Evolutionary conservation across 2,113 vertebrate genomes (phyloP).

Genomic region (Ceratotherium simum): DNA sequence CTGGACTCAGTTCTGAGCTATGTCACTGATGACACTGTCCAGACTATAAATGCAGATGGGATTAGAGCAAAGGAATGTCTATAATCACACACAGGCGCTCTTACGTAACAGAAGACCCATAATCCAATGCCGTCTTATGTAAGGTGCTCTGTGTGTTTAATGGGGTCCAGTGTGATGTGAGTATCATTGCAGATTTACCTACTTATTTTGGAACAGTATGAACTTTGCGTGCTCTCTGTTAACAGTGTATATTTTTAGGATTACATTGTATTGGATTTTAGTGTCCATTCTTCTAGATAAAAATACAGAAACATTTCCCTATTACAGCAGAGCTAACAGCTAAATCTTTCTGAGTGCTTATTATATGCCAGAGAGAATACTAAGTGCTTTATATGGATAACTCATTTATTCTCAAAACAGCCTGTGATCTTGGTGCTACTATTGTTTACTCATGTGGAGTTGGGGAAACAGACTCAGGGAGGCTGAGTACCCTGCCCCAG

Average conservation of each 20-base stretch:
- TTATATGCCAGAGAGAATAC: background rate
- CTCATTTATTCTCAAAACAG: background rate
- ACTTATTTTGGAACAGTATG: conserved; percentile 47
- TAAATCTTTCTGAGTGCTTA: background rate
- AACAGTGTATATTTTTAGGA: background rate
- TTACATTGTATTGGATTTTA: conserved; percentile 6
- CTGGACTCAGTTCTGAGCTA: conserved; percentile 78
- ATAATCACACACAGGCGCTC: conserved; percentile 68
- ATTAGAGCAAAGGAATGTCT: conserved; percentile 74
- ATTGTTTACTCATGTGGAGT: background rate
- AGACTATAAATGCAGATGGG: conserved; percentile 72
- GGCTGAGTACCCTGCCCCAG: background rate
- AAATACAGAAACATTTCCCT: background rate
- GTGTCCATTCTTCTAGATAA: conserved; percentile 8
- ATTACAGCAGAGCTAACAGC: conserved; percentile 11
- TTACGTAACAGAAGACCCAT: conserved; percentile 66
- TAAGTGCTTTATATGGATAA: background rate
- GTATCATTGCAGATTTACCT: conserved; percentile 39
- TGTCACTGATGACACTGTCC: conserved; percentile 67
- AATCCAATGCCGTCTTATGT: conserved; percentile 59
- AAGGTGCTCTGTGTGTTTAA: conserved; percentile 69
- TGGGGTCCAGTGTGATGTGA: background rate
- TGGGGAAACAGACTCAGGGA: background rate
- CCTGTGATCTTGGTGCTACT: background rate
- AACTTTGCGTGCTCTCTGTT: background rate